These are phyloP conservation scores for Apus apus DNA, from an alignment of 2,113 vertebrate genomes.

Conservation along the genomic window DNA sequence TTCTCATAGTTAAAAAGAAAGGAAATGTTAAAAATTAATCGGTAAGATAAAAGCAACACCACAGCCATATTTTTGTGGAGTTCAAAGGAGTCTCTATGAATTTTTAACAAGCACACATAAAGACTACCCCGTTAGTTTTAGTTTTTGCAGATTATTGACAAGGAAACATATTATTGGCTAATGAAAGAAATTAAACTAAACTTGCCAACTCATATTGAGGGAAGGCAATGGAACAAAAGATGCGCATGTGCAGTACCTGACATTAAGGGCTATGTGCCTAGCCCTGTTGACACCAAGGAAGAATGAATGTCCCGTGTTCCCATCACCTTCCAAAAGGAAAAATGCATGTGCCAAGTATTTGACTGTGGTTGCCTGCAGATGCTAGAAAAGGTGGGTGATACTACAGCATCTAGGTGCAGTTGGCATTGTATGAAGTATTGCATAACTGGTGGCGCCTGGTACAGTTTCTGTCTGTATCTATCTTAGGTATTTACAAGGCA, in stretches of 20 bases:
- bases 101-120: background rate
- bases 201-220: background rate
- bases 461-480: constrained; percentile 74
- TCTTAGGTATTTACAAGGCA: constrained; percentile 73
- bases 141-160: background rate
- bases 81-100: background rate
- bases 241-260: background rate
- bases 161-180: background rate
- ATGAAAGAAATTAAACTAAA: background rate
- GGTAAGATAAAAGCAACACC: background rate
- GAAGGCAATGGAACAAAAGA: constrained; percentile 12
- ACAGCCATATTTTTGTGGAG: background rate
- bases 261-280: constrained; percentile 7
- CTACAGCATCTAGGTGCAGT: constrained; percentile 26
- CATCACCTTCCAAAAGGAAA: constrained; percentile 51
- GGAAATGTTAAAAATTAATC: background rate
- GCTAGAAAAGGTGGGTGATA: constrained; percentile 63
- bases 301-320: constrained; percentile 41
- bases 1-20: background rate
- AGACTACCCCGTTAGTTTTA: background rate
- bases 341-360: constrained; percentile 30
- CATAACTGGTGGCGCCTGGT: constrained; percentile 51
- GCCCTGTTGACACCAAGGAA: constrained; percentile 38
- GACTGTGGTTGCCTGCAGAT: constrained; percentile 48
- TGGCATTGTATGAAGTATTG: constrained; percentile 57